Evolutionary conservation across 2,113 vertebrate genomes (phyloP).

Genomic region (Grammomys dolichurus): DNA sequence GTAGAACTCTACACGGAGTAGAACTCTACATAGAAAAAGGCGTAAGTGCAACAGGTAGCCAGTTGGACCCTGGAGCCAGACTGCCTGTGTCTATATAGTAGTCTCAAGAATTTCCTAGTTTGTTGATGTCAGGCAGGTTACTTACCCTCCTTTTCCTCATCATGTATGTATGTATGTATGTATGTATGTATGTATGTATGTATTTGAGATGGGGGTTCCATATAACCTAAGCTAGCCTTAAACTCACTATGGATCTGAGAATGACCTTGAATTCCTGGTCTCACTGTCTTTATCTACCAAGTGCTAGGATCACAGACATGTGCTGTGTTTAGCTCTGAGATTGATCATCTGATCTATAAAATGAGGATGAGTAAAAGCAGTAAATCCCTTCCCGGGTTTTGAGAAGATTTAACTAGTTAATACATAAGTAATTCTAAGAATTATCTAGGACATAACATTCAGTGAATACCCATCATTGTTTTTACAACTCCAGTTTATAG

Average conservation of each 20-base stretch:
- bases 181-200: too few relatives aligned
- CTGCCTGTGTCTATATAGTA: neutral
- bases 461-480: neutral
- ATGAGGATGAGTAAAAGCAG: neutral
- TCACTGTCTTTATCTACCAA: neutral
- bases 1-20: neutral
- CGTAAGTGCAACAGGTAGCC: neutral
- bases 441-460: neutral
- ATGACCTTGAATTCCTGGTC: neutral
- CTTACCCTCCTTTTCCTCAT: neutral
- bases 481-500: neutral
- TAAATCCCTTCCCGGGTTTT: neutral
- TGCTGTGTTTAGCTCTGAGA: neutral
- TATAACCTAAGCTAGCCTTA: neutral
- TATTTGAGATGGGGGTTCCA: too few relatives aligned
- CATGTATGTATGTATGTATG: too few relatives aligned
- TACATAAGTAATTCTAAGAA: neutral
- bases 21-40: neutral
- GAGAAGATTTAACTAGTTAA: neutral
- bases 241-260: neutral
- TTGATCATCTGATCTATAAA: neutral
- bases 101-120: neutral
- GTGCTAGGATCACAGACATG: neutral
- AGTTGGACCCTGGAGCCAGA: neutral
- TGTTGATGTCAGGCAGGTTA: neutral